phyloP scores from a whole-genome alignment of 1,140 invertebrate genomes.

The Cherax quadricarinatus region DNA sequence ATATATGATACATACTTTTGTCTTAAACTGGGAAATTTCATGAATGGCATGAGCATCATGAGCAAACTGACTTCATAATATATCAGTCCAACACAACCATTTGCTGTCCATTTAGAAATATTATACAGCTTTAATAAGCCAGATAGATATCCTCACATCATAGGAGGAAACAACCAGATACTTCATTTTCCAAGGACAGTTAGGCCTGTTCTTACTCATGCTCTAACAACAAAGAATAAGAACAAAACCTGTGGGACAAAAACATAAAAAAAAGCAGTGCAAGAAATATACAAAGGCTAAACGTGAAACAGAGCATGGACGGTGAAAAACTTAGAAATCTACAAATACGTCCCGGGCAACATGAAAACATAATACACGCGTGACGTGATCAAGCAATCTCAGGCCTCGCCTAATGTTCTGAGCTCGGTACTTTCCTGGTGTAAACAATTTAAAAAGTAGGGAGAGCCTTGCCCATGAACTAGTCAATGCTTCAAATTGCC shows the following conservation, averaged over 20 bases:
- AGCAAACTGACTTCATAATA: background rate
- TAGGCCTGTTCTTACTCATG: constrained; percentile 68
- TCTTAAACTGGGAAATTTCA: background rate
- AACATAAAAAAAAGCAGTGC: constrained; percentile 59
- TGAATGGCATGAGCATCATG: background rate
- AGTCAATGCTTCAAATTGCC: constrained; percentile 7
- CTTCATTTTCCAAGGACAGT: constrained; percentile 43
- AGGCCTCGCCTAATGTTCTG: constrained; percentile 11
- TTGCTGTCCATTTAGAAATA: background rate
- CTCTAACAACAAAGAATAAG: constrained; percentile 53
- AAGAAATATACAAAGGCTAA: constrained; percentile 57
- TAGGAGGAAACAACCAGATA: background rate
- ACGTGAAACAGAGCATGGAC: constrained; percentile 49
- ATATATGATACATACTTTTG: background rate
- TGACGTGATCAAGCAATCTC: constrained; percentile 34
- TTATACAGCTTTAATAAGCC: background rate
- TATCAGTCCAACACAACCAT: background rate
- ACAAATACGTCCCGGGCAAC: constrained; percentile 59
- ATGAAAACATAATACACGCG: constrained; percentile 37
- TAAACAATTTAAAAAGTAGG: constrained; percentile 11
- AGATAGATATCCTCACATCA: background rate
- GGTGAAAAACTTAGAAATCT: constrained; percentile 47
- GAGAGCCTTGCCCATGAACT: background rate
- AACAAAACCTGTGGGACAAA: constrained; percentile 44
- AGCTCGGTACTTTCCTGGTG: background rate